Percentiles rank a stretch among this genome's conserved stretches.
Conservation (phyloP, 2,797 vertebrate species). For the Siniperca scherzeri region DNA sequence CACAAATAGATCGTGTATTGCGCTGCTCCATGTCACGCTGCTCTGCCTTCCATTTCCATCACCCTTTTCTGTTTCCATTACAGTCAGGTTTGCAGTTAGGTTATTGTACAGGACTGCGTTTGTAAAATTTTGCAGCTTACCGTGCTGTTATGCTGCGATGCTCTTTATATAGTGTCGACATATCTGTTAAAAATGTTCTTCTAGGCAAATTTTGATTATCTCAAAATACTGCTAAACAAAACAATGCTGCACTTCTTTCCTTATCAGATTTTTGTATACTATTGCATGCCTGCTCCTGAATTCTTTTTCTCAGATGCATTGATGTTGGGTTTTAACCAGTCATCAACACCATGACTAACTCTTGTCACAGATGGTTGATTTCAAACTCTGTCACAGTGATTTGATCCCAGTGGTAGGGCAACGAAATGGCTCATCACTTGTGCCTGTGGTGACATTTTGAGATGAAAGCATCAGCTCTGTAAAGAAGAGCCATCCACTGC, state of each 20-base stretch:
- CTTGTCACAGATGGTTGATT: neutral
- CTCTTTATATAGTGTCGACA: neutral
- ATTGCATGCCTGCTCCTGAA: neutral
- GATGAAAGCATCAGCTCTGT: neutral
- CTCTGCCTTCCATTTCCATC: constrained; percentile 4
- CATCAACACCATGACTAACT: neutral
- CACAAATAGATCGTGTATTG: neutral
- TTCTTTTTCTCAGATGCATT: neutral
- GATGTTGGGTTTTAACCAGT: neutral
- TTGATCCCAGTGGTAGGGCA: neutral
- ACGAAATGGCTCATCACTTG: neutral
- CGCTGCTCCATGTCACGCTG: neutral
- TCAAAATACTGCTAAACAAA: neutral
- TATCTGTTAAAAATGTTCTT: neutral
- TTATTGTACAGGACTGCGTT: neutral
- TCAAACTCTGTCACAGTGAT: constrained; percentile 1
- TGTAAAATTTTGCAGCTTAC: too few species aligned
- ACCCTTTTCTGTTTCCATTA: neutral
- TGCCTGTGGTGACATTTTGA: neutral
- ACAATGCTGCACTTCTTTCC: neutral
- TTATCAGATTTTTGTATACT: too few species aligned
- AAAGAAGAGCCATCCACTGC: neutral
- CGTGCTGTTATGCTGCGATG: neutral
- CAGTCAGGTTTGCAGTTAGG: neutral
- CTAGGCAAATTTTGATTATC: neutral